These are phyloP conservation scores for Sphyrna mokarran DNA, from an alignment of 2,113 vertebrate genomes.

Conservation along the genomic window DNA sequence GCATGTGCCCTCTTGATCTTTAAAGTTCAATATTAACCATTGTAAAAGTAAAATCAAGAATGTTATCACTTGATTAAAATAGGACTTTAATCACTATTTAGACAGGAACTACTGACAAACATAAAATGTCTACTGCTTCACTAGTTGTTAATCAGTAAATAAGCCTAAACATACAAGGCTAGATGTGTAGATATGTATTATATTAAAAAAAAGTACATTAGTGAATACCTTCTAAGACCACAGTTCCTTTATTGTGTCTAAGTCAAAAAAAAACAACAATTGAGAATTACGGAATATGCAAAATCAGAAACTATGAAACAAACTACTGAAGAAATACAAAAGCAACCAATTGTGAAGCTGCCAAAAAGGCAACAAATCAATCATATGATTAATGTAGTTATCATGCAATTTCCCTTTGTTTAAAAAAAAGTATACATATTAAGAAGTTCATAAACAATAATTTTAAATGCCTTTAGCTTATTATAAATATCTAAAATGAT, in stretches of 20 bases:
- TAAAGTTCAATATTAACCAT: not conserved
- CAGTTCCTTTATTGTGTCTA: not conserved
- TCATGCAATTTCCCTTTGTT: not conserved
- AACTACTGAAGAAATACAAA: not conserved
- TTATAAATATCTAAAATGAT: not conserved
- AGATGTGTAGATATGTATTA: not conserved
- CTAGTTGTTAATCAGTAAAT: not conserved
- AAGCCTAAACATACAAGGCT: not conserved
- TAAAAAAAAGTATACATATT: not conserved
- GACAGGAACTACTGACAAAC: not conserved
- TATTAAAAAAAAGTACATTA: not conserved
- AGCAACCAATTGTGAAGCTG: not conserved
- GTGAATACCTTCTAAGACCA: not conserved
- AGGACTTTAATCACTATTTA: not conserved
- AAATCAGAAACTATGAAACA: not conserved
- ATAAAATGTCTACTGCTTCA: too few relatives aligned
- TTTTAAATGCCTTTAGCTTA: not conserved
- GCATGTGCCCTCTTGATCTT: not conserved
- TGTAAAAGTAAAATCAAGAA: not conserved
- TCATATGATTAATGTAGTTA: not conserved
- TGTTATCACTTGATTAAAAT: not conserved
- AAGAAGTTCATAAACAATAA: not conserved
- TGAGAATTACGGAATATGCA: not conserved
- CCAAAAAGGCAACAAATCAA: not conserved
- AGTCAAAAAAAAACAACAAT: not conserved